Evolutionary conservation across 2,113 vertebrate genomes (phyloP).

Genomic region (Amblyornis subalaris): DNA sequence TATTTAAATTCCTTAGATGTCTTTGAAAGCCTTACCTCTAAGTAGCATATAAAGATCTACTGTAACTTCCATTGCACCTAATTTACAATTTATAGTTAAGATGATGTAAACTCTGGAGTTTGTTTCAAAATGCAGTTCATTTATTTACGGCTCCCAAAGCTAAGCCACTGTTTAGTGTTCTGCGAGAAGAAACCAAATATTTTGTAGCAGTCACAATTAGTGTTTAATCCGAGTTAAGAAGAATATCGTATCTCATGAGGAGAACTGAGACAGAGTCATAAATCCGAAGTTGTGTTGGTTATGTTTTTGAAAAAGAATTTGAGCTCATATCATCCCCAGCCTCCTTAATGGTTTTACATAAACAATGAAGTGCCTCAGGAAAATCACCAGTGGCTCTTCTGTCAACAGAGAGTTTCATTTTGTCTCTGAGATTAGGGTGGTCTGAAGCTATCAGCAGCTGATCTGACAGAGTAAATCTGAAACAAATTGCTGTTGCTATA

Average conservation of each 20-base stretch:
- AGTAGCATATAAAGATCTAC: slow-evolving; percentile 15
- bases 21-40: slow-evolving; percentile 25
- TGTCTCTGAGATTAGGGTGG: slow-evolving; percentile 67
- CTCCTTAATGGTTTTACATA: slow-evolving; percentile 18
- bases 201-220: neutral
- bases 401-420: slow-evolving; percentile 66
- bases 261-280: neutral
- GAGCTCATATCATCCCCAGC: neutral
- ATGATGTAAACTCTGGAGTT: slow-evolving; percentile 23
- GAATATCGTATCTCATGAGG: neutral
- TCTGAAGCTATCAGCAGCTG: slow-evolving; percentile 65
- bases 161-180: slow-evolving; percentile 13
- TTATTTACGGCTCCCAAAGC: slow-evolving; percentile 35
- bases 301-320: slow-evolving; percentile 10
- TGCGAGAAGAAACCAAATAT: slow-evolving; percentile 6
- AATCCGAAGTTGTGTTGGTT: neutral
- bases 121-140: slow-evolving; percentile 5
- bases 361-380: slow-evolving; percentile 57
- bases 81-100: slow-evolving; percentile 27
- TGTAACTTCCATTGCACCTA: slow-evolving; percentile 24
- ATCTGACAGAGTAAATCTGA: slow-evolving; percentile 76
- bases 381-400: slow-evolving; percentile 59
- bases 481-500: slow-evolving; percentile 75
- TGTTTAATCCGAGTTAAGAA: neutral
- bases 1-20: slow-evolving; percentile 19